Evolutionary conservation across 2,113 vertebrate genomes (phyloP).

Genomic region (Dicrurus megarhynchus): DNA sequence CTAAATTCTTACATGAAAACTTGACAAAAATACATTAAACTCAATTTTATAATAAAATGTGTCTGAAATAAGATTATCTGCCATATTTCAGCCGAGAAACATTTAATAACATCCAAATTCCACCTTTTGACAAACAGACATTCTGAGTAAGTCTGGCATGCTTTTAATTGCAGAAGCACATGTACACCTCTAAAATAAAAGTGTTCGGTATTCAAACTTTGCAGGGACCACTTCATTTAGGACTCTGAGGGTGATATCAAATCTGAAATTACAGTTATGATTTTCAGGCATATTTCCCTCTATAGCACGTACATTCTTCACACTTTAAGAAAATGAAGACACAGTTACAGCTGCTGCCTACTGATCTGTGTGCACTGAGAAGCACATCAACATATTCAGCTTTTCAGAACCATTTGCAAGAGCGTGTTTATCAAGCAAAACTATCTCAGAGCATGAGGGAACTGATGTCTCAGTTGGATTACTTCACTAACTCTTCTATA

Average conservation of each 20-base stretch:
- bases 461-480: not conserved
- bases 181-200: conserved; percentile 39
- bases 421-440: conserved; percentile 65
- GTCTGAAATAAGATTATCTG: conserved; percentile 26
- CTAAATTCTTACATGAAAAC: not conserved
- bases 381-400: conserved; percentile 58
- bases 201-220: conserved; percentile 29
- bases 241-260: conserved; percentile 37
- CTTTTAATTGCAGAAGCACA: conserved; percentile 14
- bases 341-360: conserved; percentile 35
- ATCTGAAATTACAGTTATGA: conserved; percentile 58
- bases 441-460: conserved; percentile 54
- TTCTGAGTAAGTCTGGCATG: conserved; percentile 10
- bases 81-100: conserved; percentile 16
- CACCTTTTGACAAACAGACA: not conserved
- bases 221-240: conserved; percentile 47
- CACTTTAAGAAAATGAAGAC: conserved; percentile 37
- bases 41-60: not conserved
- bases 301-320: conserved; percentile 25
- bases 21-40: not conserved
- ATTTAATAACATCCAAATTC: not conserved
- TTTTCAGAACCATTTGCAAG: conserved; percentile 39
- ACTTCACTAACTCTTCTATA: not conserved
- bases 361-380: conserved; percentile 34
- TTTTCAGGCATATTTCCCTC: conserved; percentile 48